phyloP scores from a whole-genome alignment of 1,140 invertebrate species.

The Papilio glaucus region DNA sequence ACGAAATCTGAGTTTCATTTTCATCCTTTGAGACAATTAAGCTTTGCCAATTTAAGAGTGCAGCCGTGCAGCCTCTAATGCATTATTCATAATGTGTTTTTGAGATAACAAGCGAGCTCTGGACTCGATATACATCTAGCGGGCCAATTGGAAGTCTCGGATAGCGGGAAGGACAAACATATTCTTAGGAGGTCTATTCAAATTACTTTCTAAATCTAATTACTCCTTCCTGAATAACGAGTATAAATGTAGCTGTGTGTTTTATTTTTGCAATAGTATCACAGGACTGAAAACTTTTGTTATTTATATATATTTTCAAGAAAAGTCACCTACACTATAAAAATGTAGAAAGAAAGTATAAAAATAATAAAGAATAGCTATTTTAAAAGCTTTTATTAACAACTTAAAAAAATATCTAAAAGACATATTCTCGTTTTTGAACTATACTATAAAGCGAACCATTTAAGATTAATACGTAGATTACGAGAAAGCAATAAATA shows the following conservation, averaged over 20 bases:
- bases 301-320: too few relatives aligned
- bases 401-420: too few relatives aligned
- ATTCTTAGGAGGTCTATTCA: conserved; percentile 58
- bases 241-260: background rate
- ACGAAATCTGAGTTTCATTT: conserved; percentile 70
- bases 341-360: too few relatives aligned
- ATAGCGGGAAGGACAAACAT: conserved; percentile 50
- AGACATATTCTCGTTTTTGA: too few relatives aligned
- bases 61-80: conserved; percentile 70
- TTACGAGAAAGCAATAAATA: background rate
- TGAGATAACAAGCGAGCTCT: conserved; percentile 81
- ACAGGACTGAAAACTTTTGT: background rate
- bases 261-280: background rate
- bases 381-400: too few relatives aligned
- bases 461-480: background rate
- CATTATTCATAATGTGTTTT: conserved; percentile 83
- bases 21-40: conserved; percentile 82
- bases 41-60: conserved; percentile 78
- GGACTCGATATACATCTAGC: conserved; percentile 81
- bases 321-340: too few relatives aligned
- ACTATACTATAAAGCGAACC: background rate
- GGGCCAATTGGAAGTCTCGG: conserved; percentile 68
- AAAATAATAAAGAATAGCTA: too few relatives aligned
- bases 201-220: conserved; percentile 51
- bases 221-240: background rate